A percentile compares a stretch with the other conserved stretches of the same genome.
phyloP scores from a whole-genome alignment of 2,113 vertebrate genomes.

The Pampusana beccarii region DNA sequence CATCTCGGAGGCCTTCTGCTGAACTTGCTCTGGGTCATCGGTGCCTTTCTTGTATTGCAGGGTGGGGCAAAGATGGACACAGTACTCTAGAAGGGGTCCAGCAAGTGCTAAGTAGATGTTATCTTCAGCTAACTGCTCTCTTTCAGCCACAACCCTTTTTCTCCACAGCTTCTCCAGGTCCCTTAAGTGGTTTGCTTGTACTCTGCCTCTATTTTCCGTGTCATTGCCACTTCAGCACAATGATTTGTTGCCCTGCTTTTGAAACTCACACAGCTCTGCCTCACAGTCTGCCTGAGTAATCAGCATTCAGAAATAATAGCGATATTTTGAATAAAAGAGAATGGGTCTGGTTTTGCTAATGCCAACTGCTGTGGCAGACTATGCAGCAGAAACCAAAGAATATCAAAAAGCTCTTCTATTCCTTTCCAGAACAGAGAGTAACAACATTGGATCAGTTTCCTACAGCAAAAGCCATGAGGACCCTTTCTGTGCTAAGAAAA shows the following conservation, averaged over 20 bases:
- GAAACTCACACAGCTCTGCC: not conserved
- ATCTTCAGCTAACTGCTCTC: not conserved
- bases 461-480: not conserved
- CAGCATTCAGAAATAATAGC: conserved; percentile 36
- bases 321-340: not conserved
- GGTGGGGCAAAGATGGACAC: not conserved
- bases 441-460: not conserved
- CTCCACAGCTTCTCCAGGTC: not conserved
- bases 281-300: not conserved
- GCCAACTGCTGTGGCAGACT: not conserved
- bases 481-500: conserved; percentile 1
- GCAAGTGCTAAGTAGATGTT: not conserved
- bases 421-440: not conserved
- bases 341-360: not conserved
- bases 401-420: not conserved
- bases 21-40: fast-evolving
- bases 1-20: not conserved
- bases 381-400: conserved; percentile 10
- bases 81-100: not conserved
- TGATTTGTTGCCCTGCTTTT: not conserved
- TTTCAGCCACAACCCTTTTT: not conserved
- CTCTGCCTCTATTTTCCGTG: not conserved
- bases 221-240: not conserved
- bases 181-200: not conserved
- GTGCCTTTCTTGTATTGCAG: not conserved